Base-by-base conservation (phyloP, 2,888 invertebrate genomes). In the Orthonychiurus folsomi region DNA sequence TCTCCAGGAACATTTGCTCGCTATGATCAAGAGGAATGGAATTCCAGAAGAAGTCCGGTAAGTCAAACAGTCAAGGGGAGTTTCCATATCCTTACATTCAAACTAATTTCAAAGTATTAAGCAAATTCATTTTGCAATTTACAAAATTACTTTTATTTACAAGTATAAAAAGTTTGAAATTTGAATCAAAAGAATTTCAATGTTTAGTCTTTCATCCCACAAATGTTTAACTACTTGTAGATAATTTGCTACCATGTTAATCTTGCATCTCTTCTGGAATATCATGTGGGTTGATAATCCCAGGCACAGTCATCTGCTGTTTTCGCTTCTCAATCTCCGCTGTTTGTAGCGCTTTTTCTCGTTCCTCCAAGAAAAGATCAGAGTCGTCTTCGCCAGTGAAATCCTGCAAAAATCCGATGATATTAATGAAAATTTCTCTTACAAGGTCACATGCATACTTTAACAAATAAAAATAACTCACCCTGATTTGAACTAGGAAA, bases 401-500 rank as follows among this genome's bases (percentile, higher is more conserved):
- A 81, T 99, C 99, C 96, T n/a, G n/a, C n/a, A n/a, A n/a, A n/a
- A n/a, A n/a, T n/a, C n/a, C 97, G 78, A 69, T 56, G 26, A 66
- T n/a, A 61, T 23, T 50, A 53, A 48, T 21, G 50, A 50, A 57
- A 56, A 26, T 48, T 20, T 9, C 9, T 23, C 3, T 23, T 18
- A 15, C 18, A 24, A 5, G 25, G n/a, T n/a, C n/a, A n/a, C n/a
- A n/a, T n/a, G n/a, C n/a, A 52, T 20, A n/a, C 5, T 52, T 25
- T 15, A 23, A 58, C 15, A 48, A 47, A 20, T 24, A 59, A 50
- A 56, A 20, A n/a, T 58, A 50, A 56, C 97, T 82, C n/a, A n/a
- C n/a, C n/a, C 96, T 88, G 79, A 99, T 97, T 82, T 99, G 99
- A 73, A 99, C 96, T 75, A 99, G 85, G 82, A 99, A 99, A 81